Evolutionary conservation across 2,797 vertebrate species (phyloP).

Genomic region (Siniperca obscura): DNA sequence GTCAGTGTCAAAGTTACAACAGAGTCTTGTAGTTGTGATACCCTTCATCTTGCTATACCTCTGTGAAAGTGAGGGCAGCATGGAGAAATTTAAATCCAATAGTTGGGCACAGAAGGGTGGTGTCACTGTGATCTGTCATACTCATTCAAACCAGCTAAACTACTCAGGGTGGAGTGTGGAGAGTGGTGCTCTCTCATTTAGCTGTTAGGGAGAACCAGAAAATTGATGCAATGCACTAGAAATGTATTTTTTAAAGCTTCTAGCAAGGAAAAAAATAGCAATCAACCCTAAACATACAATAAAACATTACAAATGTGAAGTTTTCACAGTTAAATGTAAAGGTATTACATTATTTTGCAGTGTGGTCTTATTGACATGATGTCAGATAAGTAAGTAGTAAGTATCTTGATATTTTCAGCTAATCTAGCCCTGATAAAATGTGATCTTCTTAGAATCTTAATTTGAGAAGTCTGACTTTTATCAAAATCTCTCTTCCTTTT

Average conservation of each 20-base stretch:
- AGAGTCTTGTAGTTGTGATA: neutral
- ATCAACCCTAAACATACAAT: neutral
- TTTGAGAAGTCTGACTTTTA: neutral
- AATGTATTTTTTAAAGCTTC: neutral
- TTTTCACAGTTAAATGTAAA: neutral
- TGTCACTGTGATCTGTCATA: slow-evolving; percentile 31
- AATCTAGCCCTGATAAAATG: neutral
- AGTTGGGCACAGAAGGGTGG: slow-evolving; percentile 31
- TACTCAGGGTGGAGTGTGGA: slow-evolving; percentile 34
- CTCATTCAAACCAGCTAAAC: slow-evolving; percentile 22
- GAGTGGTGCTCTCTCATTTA: slow-evolving; percentile 4
- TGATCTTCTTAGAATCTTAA: neutral
- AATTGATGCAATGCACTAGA: neutral
- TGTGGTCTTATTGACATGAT: neutral
- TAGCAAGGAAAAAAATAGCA: neutral
- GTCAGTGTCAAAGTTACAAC: slow-evolving; percentile 7
- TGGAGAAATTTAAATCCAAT: slow-evolving; percentile 19
- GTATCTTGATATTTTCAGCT: neutral
- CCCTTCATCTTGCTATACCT: neutral
- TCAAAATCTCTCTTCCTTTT: neutral
- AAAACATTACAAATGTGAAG: neutral
- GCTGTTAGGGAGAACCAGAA: slow-evolving; percentile 4
- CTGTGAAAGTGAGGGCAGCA: slow-evolving; percentile 10
- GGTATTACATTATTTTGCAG: neutral
- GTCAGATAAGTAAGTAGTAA: slow-evolving; percentile 13